Base-by-base conservation (phyloP, 2,113 vertebrate genomes). In the Alethe castanea region DNA sequence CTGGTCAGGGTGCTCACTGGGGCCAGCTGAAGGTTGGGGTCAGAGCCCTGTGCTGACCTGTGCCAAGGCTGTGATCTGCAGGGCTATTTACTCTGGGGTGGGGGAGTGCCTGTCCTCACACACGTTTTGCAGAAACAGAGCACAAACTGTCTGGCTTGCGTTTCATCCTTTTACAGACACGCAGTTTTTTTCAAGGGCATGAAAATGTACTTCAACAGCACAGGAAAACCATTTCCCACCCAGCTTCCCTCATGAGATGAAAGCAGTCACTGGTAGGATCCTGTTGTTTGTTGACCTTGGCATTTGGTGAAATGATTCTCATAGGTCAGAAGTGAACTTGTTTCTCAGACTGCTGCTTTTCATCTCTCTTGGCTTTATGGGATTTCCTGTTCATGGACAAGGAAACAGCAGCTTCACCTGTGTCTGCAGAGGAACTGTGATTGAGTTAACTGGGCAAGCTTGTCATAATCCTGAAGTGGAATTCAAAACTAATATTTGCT, bases 211-310 rank as follows among this genome's bases (percentile, higher is more conserved):
- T 90, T 90, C 4, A 18, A 36, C 67, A 88, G 88, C 59, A 56
- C 64, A 95, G 94, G 91, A 96, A 93, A 93, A 78, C 56, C 29
- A 6, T 95, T 95, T 93, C 92, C 94, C 91, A 88, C 82, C 80
- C 91, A 86, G 90, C 90, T 95, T 57, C 72, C 85, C 71, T 50
- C 31, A 9, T 40, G 81, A 96, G 81, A 91, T 95, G 95, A 97
- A 97, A 94, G 91, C 73, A 94, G 86, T 86, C 69, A 2, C 72
- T 88, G 81, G 86, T 72, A 82, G 86, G 81, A 96, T 88, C 93
- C 84, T 91, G 86, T 81, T 96, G 76, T 82, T 97, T 94, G 71
- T 91, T 96, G 59, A 52, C 38, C 76, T 94, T 97, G 93, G 96
- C 92, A 76, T 86, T 97, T 1, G 0, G 53, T 92, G 72, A 92